Base-by-base conservation (phyloP, 2,113 vertebrate species). In the Bagarius yarrelli region DNA sequence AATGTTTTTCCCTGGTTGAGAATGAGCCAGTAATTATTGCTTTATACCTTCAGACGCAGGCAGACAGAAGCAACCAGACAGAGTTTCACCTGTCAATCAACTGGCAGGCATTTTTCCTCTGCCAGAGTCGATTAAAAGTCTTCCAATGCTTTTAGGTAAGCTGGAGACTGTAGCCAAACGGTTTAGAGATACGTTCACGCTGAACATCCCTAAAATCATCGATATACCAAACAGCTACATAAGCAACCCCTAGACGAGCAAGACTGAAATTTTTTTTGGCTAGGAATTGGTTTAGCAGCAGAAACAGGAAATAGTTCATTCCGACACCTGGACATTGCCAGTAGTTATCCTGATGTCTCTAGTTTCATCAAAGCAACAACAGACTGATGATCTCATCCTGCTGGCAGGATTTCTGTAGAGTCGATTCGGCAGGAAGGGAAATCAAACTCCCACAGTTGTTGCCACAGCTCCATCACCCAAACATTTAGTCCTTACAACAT, bases 311-410 rank as follows among this genome's bases (percentile, higher is more conserved):
- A 32, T 53, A 27, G 4, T 32, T 50, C 18, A 72, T 21, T 16
- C 6, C 25, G 67, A 23, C n/a, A n/a, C n/a, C n/a, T n/a, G n/a
- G n/a, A 23, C 27, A 73, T 6, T 52, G 9, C 50, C 23, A 23
- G 19, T 14, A 34, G 18, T 55, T 55, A 30, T 55, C 27, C 27
- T 55, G 27, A 55, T 73, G 70, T 73, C 50, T 73, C 50, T 9
- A 55, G 30, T 73, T 73, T 73, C 70, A 73, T 6, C 32, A 27
- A 32, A 55, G 27, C 27, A 32, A 4, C 47, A 72, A 12, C 16
- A 52, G 69, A 30, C 14, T 11, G 30, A 11, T 73, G 50, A 73
- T 55, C 70, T 73, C 70, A 73, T 73, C 70, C 50, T 73, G 4
- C 50, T 73, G 50, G 18, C 50, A 73, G 70, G 50, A 34, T 71